These are phyloP conservation scores for Trichonephila clavipes DNA, from an alignment of 1,140 invertebrate genomes.

Conservation along the genomic window DNA sequence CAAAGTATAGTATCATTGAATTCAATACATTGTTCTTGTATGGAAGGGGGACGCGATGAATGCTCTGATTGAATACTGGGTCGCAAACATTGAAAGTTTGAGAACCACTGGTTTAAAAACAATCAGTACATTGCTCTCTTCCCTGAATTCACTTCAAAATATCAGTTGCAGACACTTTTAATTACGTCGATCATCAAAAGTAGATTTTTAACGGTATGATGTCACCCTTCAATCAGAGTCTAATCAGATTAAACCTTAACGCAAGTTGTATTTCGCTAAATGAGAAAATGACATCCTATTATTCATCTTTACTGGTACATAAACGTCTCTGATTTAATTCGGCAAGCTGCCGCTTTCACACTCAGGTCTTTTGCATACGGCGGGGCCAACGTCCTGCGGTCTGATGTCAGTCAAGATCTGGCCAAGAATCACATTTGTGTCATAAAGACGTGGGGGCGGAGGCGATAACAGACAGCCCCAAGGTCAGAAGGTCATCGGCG, in stretches of 20 bases:
- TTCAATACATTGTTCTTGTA: too few species aligned
- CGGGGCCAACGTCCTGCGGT: constrained; percentile 44
- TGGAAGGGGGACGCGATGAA: too few species aligned
- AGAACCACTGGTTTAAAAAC: too few species aligned
- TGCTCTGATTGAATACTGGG: too few species aligned
- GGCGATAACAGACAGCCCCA: constrained; percentile 63
- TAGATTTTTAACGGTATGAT: not conserved
- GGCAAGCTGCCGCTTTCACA: not conserved
- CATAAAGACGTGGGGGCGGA: constrained; percentile 62
- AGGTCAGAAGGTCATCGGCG: constrained; percentile 62
- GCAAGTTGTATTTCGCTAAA: constrained; percentile 1
- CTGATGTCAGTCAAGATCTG: constrained; percentile 61
- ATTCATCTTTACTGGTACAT: not conserved
- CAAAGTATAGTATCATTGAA: too few species aligned
- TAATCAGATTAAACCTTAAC: not conserved
- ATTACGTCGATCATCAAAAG: not conserved
- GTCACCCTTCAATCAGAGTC: constrained; percentile 19
- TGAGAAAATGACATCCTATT: constrained; percentile 15
- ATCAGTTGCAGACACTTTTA: constrained; percentile 25
- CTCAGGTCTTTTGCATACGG: constrained; percentile 42
- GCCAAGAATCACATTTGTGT: constrained; percentile 53
- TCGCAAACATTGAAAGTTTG: too few species aligned
- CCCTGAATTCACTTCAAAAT: not conserved
- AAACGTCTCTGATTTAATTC: constrained; percentile 26
- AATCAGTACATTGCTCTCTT: not conserved